Conservation (phyloP, 1,140 invertebrate genomes). For the Neodiprion virginianus region DNA sequence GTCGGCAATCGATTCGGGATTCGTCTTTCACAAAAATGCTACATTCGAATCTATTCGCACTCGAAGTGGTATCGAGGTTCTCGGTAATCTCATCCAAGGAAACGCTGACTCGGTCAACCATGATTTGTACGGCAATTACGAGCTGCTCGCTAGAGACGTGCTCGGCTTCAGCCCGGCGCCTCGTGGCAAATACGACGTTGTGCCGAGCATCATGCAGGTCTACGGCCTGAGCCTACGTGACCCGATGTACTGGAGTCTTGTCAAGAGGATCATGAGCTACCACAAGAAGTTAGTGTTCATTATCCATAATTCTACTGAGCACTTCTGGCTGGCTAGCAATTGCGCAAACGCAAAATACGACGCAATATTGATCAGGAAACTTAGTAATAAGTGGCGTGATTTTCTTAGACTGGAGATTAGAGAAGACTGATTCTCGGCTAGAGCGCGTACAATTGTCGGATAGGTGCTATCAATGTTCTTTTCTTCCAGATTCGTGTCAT, state of each 20-base stretch:
- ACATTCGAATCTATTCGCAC: no score
- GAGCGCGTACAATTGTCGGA: no score
- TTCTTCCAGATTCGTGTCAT: conserved; percentile 49
- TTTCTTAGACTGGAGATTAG: not conserved
- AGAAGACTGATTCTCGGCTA: not conserved
- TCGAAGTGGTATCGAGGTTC: conserved; percentile 55
- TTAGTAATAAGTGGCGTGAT: not conserved
- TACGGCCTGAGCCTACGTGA: conserved; percentile 59
- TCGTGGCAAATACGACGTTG: conserved; percentile 46
- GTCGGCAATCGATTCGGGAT: no score
- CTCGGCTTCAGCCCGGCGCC: conserved; percentile 51
- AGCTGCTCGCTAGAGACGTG: conserved; percentile 49
- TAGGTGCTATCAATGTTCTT: not conserved
- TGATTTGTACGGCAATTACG: conserved; percentile 66
- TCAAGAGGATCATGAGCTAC: conserved; percentile 58
- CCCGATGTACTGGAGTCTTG: conserved; percentile 61
- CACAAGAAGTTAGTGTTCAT: conserved; percentile 54
- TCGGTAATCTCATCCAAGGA: conserved; percentile 73
- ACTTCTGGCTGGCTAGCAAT: not conserved
- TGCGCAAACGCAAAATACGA: not conserved
- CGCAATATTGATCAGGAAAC: not conserved
- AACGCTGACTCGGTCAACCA: conserved; percentile 70
- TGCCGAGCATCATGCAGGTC: conserved; percentile 51
- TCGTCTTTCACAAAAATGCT: no score
- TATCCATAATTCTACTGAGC: conserved; percentile 10